Percentiles rank a stretch among this genome's conserved stretches.
phyloP scores from a whole-genome alignment of 2,113 vertebrate species.

The Antigone vipio region DNA sequence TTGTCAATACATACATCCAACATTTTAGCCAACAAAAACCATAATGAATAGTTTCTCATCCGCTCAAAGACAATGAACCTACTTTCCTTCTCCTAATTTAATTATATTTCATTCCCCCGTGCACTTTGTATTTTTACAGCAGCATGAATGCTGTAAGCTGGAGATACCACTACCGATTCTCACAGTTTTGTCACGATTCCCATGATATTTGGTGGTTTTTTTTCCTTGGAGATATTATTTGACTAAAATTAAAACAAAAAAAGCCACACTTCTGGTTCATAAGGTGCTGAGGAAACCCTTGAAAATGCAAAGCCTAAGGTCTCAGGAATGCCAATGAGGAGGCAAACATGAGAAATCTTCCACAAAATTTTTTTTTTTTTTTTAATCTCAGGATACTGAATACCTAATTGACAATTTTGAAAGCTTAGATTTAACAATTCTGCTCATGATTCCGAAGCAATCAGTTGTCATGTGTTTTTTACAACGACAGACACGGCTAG shows the following conservation, averaged over 20 bases:
- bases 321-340: not conserved
- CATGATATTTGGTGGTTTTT: not conserved
- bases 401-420: not conserved
- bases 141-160: not conserved
- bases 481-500: not conserved
- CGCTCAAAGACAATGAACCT: not conserved
- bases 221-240: not conserved
- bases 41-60: not conserved
- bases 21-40: not conserved
- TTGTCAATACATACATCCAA: not conserved
- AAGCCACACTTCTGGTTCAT: not conserved
- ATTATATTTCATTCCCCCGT: not conserved
- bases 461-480: not conserved
- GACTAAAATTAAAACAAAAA: not conserved
- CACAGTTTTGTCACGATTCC: not conserved
- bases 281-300: not conserved
- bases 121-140: not conserved
- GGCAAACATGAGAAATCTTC: not conserved
- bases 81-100: slow-evolving; percentile 4
- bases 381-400: not conserved
- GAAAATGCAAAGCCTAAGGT: not conserved
- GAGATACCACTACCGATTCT: not conserved
- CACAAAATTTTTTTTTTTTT: not conserved
- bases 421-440: not conserved
- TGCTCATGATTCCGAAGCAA: not conserved